A percentile compares a stretch with the other conserved stretches of the same genome.
phyloP scores from a whole-genome alignment of 1,140 invertebrate species.

The Babylonia areolata region DNA sequence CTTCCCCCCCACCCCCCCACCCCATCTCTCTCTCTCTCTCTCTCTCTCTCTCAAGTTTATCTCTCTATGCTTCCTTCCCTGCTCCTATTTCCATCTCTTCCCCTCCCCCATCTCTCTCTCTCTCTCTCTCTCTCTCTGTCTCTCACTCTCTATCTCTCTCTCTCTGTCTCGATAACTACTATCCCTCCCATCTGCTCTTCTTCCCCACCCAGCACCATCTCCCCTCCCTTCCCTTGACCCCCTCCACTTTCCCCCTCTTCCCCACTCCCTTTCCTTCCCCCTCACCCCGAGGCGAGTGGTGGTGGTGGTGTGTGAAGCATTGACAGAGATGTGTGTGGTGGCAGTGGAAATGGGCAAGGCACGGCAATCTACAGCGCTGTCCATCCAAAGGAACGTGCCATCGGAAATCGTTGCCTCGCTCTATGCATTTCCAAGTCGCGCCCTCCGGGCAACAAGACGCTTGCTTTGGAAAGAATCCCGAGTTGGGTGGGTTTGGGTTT shows the following conservation, averaged over 20 bases:
- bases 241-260: too few species aligned
- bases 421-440: slow-evolving; percentile 33
- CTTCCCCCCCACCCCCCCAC: background rate
- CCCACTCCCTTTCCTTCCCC: too few species aligned
- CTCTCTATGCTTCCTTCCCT: background rate
- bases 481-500: background rate
- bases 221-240: too few species aligned
- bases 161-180: background rate
- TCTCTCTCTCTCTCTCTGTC: slow-evolving; percentile 1
- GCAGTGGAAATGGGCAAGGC: slow-evolving; percentile 13
- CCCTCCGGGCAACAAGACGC: background rate
- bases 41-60: background rate
- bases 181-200: too few species aligned
- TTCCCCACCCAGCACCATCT: too few species aligned
- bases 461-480: background rate
- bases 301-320: too few species aligned
- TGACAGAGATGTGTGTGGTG: slow-evolving; percentile 18
- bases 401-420: slow-evolving; percentile 35
- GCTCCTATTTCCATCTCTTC: too few species aligned
- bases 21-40: background rate
- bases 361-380: background rate
- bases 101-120: background rate
- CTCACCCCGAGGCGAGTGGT: too few species aligned
- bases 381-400: background rate
- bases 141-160: too few species aligned